Evolutionary conservation across 2,797 vertebrate species (phyloP).

Genomic region (Paedocypris micromegethes): DNA sequence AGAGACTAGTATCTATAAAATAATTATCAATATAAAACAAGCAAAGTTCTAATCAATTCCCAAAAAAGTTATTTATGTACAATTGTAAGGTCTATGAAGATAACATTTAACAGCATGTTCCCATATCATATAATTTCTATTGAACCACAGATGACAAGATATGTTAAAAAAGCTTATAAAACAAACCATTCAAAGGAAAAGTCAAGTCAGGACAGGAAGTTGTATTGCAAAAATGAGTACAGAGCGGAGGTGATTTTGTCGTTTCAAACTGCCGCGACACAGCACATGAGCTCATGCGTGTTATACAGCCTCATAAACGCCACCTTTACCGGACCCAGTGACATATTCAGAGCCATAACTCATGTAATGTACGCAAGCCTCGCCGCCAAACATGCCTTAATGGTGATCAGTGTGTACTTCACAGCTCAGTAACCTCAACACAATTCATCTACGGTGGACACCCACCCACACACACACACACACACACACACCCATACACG

Average conservation of each 20-base stretch:
- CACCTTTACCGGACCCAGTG: background rate
- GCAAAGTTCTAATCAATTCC: too few relatives aligned
- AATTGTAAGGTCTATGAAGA: too few relatives aligned
- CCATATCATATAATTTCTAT: too few relatives aligned
- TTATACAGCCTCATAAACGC: background rate
- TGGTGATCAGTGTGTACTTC: constrained; percentile 5
- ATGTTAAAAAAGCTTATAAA: background rate
- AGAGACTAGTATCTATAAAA: too few relatives aligned
- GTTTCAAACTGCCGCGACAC: constrained; percentile 4
- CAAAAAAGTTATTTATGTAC: too few relatives aligned
- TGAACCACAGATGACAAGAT: too few relatives aligned
- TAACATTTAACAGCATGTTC: too few relatives aligned
- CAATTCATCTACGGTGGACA: too few relatives aligned
- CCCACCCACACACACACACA: too few relatives aligned
- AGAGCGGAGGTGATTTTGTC: background rate
- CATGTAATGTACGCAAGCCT: background rate
- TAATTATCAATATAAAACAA: too few relatives aligned
- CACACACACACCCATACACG: too few relatives aligned
- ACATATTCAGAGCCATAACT: background rate
- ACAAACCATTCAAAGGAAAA: background rate
- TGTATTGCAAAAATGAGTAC: constrained; percentile 7
- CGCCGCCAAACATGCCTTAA: constrained; percentile 1
- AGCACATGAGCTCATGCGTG: background rate
- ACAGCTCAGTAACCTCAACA: too few relatives aligned
- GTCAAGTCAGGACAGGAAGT: constrained; percentile 21